Percentiles rank a stretch among this genome's conserved stretches.
Evolutionary conservation across 2,797 vertebrate species (phyloP).

Genomic region (Phoeniculus purpureus): DNA sequence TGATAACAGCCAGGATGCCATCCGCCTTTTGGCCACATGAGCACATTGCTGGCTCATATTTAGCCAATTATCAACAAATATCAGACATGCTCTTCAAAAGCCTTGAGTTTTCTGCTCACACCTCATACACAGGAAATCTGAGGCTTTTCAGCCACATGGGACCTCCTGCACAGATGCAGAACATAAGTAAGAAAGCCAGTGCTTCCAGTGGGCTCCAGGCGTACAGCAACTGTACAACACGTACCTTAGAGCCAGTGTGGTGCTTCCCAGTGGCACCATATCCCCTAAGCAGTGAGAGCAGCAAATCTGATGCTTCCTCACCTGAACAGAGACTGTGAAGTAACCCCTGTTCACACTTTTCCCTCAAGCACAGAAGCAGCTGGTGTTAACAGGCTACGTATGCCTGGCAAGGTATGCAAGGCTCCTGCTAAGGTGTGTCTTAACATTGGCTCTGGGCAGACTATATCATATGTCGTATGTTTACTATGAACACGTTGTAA

Average conservation of each 20-base stretch:
- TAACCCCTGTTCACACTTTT: neutral
- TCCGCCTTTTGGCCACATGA: too few species aligned
- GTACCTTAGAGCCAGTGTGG: accelerated
- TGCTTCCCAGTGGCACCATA: neutral
- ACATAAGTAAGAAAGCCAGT: accelerated
- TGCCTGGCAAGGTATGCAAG: neutral
- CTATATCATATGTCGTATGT: neutral
- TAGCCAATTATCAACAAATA: accelerated
- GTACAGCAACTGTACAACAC: accelerated
- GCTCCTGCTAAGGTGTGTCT: neutral
- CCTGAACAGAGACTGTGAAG: accelerated
- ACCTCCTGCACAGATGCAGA: accelerated
- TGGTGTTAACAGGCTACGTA: neutral
- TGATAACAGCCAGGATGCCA: too few species aligned
- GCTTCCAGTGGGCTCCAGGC: neutral
- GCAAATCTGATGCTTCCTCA: neutral
- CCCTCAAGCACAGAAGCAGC: neutral
- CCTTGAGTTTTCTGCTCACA: neutral
- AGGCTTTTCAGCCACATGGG: accelerated
- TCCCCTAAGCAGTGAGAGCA: neutral
- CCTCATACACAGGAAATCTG: neutral
- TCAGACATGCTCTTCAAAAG: neutral
- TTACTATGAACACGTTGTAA: neutral
- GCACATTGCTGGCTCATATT: too few species aligned
- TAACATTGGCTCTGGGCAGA: neutral